phyloP scores from a whole-genome alignment of 2,797 vertebrate genomes.

The Apogon hyalosoma region DNA sequence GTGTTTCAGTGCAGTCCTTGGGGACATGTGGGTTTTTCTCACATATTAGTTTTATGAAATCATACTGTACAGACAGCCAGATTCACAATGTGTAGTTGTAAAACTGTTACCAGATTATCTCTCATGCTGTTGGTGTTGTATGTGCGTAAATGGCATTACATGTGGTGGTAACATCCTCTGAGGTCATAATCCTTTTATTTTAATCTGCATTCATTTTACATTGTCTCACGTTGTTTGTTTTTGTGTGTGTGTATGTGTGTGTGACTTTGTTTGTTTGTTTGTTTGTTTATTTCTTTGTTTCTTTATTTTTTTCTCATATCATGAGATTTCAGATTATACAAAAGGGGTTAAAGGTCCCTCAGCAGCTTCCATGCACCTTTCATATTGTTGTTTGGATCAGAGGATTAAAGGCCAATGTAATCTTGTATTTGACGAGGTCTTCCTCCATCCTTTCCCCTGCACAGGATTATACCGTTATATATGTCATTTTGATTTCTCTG shows the following conservation, averaged over 20 bases:
- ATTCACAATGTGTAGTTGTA: not conserved
- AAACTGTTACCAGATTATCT: not conserved
- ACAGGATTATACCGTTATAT: conserved; percentile 60
- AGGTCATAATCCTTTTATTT: conserved; percentile 71
- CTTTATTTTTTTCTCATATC: conserved; percentile 18
- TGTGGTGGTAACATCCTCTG: conserved; percentile 39
- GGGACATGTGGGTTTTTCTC: conserved; percentile 33
- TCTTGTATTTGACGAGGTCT: conserved; percentile 65
- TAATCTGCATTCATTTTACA: conserved; percentile 57
- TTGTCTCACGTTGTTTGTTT: not conserved
- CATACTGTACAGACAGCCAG: conserved; percentile 12
- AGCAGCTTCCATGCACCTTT: conserved; percentile 61
- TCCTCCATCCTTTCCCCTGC: conserved; percentile 52
- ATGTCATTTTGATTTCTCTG: conserved; percentile 41
- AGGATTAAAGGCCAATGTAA: conserved; percentile 73
- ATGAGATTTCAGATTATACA: conserved; percentile 67
- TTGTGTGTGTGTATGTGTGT: not conserved
- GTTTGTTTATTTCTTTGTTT: not conserved
- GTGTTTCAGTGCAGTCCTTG: conserved; percentile 13
- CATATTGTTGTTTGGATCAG: conserved; percentile 62
- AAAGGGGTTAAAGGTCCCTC: conserved; percentile 64
- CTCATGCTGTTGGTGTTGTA: not conserved
- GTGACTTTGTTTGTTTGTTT: not conserved
- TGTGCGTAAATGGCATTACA: conserved; percentile 43
- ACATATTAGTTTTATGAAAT: conserved; percentile 1